These are phyloP conservation scores for Patella depressa DNA, from an alignment of 2,888 invertebrate genomes.

Conservation along the genomic window DNA sequence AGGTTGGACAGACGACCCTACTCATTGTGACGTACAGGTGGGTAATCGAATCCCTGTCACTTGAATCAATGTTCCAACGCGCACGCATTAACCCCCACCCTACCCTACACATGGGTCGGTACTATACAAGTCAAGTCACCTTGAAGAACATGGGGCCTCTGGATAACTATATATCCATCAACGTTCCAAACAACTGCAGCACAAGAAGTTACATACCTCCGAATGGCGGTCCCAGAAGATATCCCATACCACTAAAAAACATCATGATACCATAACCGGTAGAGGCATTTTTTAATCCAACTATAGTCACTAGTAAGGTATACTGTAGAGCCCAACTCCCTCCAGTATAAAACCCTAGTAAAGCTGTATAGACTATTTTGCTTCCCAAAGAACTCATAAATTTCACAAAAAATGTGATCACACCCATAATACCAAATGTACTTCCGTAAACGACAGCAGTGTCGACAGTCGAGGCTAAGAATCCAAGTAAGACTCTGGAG, in stretches of 20 bases:
- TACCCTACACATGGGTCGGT: too few species aligned
- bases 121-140: too few species aligned
- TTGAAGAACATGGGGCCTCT: too few species aligned
- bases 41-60: too few species aligned
- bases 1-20: too few species aligned
- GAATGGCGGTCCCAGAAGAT: neutral
- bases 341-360: conserved; percentile 3
- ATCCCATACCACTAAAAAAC: conserved; percentile 3
- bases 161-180: too few species aligned
- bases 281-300: neutral
- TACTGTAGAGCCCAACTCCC: neutral
- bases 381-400: neutral
- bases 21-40: too few species aligned
- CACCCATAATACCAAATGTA: neutral
- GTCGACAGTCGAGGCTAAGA: neutral
- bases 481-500: neutral
- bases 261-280: neutral
- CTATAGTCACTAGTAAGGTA: neutral
- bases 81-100: too few species aligned
- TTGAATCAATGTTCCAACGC: too few species aligned
- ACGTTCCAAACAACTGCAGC: too few species aligned
- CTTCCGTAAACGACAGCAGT: neutral
- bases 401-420: neutral
- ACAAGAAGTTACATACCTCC: neutral
- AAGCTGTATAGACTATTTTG: neutral